These are phyloP conservation scores for Cercopithecus petaurista DNA, from an alignment of 2,797 vertebrate species.

Conservation along the genomic window DNA sequence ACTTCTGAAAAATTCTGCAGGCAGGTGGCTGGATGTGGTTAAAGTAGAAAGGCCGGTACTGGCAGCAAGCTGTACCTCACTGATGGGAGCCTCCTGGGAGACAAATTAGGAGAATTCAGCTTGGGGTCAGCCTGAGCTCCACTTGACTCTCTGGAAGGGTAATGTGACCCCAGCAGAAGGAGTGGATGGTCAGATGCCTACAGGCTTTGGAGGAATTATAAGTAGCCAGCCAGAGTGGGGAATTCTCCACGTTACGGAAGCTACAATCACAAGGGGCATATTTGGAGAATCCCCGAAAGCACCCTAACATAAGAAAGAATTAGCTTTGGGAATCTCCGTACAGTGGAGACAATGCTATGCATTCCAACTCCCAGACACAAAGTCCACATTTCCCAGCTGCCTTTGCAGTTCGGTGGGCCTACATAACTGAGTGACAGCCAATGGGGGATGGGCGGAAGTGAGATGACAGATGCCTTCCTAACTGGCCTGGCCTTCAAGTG, in stretches of 20 bases:
- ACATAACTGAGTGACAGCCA: background rate
- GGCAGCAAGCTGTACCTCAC: background rate
- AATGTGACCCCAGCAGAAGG: background rate
- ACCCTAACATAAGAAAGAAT: background rate
- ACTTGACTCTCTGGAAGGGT: background rate
- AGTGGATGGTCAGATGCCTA: background rate
- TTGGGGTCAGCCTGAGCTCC: background rate
- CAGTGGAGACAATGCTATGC: background rate
- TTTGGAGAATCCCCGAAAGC: background rate
- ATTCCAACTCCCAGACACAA: background rate
- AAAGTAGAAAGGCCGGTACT: background rate
- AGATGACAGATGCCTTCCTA: background rate
- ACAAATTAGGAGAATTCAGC: background rate
- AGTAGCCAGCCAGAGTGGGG: background rate
- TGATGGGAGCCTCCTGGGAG: background rate
- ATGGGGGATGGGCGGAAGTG: background rate
- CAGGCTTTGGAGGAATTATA: background rate
- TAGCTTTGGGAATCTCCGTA: background rate
- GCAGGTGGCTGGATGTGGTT: background rate
- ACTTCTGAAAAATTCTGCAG: background rate
- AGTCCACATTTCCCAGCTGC: background rate
- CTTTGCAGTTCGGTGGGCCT: background rate
- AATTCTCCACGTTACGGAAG: background rate
- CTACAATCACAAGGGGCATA: background rate
- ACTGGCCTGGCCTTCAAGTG: background rate